Base-by-base conservation (phyloP, 1,140 invertebrate species). In the Trichomalopsis sarcophagae region DNA sequence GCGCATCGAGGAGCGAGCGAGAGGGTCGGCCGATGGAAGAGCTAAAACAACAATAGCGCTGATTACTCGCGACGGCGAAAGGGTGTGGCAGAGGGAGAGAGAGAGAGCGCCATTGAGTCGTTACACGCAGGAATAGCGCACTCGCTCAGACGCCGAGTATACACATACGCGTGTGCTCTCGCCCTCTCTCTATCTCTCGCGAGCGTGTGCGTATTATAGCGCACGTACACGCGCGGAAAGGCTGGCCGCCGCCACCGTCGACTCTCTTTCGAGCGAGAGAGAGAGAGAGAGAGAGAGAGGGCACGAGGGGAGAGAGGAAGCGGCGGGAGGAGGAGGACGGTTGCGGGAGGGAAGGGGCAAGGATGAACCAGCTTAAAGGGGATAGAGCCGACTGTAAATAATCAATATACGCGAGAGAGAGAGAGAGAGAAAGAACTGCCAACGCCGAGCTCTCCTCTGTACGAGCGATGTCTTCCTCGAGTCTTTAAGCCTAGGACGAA, bases 361-460 rank as follows among this genome's bases (percentile, higher is more conserved):
- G 91, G 91, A 92, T 92, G 91, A 92, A 92, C 92, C 90, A 90
- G 88, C 90, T 93, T 93, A 92, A 93, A 93, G 92, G 90, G 88
- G 92, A 93, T 93, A 92, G 91, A 77, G 85, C 89, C 82, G 87
- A 87, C 89, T 88, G 88, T 88, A 91, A 92, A 91, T 92, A 92
- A 93, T 93, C 92, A 93, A 93, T 93, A 93, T 93, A 87, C 87
- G 87, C 86, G 81, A 40, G 79, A 27, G 27, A 27, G 27, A 27
- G 27, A 27, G 27, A 27, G 27, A 27, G 27, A 27, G 27, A 27
- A 2, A 27, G 27, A 81, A 33, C 69, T 81, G 55, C 69, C 80
- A 66, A 33, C 36, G 77, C 30, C 33, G 33, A 79, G 77, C 55
- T 81, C 44, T 81, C 69, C 27, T 23, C 76, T 55, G 33, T 9